phyloP scores from a whole-genome alignment of 1,140 invertebrate genomes.

The Aphelinus certus region DNA sequence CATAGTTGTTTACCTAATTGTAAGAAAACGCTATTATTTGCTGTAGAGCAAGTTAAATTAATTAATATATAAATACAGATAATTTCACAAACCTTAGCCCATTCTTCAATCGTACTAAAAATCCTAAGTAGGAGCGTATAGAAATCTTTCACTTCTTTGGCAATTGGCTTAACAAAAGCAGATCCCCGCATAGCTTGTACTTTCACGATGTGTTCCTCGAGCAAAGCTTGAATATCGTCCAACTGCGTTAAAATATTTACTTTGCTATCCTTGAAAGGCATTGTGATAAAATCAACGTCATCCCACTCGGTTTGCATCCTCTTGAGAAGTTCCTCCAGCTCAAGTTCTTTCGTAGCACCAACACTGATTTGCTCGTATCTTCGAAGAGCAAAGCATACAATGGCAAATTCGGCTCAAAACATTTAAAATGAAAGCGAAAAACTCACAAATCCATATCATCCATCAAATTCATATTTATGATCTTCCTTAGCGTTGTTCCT shows the following conservation, averaged over 20 bases:
- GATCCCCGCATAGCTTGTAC: constrained; percentile 90
- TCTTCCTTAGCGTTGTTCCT: constrained; percentile 84
- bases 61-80: not conserved
- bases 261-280: constrained; percentile 81
- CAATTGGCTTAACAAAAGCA: constrained; percentile 90
- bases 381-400: not conserved
- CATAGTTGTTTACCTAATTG: too few species aligned
- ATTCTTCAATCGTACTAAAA: constrained; percentile 85
- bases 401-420: too few species aligned
- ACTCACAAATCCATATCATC: constrained; percentile 69
- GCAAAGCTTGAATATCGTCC: constrained; percentile 85
- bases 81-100: constrained; percentile 75
- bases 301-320: constrained; percentile 91
- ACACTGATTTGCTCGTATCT: constrained; percentile 85
- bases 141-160: constrained; percentile 82
- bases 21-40: too few species aligned
- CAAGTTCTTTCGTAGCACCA: constrained; percentile 88
- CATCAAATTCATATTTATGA: constrained; percentile 80
- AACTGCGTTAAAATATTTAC: constrained; percentile 81
- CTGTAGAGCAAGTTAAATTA: too few species aligned
- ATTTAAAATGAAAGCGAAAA: not conserved
- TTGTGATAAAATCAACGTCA: constrained; percentile 76
- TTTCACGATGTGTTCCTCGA: constrained; percentile 91
- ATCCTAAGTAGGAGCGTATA: constrained; percentile 82
- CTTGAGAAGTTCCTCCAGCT: constrained; percentile 79